Conservation (phyloP, 2,888 invertebrate species). For the Balanococcus diminutus region DNA sequence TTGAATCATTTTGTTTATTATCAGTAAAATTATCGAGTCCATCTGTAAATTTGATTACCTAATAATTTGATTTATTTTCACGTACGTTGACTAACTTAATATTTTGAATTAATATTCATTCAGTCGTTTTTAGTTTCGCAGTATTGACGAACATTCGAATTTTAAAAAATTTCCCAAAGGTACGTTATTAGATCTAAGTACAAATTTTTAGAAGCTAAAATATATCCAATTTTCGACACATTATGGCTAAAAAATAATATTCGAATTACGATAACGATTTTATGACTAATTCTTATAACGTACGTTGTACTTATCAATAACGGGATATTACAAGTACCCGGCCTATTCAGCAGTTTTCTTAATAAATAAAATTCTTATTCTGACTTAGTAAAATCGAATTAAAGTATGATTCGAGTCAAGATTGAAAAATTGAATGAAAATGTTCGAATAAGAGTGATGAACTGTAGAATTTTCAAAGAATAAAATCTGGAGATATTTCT, state of each 20-base stretch:
- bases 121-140: no score
- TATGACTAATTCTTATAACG: background rate
- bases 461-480: background rate
- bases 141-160: no score
- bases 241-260: background rate
- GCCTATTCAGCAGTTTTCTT: conserved; percentile 30
- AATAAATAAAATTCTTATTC: background rate
- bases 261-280: background rate
- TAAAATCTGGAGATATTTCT: no score
- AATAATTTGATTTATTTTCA: no score
- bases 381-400: background rate
- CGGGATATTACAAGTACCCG: conserved; percentile 40
- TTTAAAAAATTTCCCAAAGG: no score
- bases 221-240: background rate
- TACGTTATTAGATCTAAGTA: no score
- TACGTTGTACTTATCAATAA: conserved; percentile 13
- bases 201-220: background rate
- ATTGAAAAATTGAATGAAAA: background rate
- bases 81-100: no score
- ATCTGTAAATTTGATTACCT: no score
- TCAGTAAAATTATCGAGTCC: no score
- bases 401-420: background rate
- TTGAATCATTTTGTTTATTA: no score
- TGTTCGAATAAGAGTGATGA: background rate
- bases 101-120: no score